Conservation (phyloP, 2,888 invertebrate genomes). For the Lasioglossum leucozonium region DNA sequence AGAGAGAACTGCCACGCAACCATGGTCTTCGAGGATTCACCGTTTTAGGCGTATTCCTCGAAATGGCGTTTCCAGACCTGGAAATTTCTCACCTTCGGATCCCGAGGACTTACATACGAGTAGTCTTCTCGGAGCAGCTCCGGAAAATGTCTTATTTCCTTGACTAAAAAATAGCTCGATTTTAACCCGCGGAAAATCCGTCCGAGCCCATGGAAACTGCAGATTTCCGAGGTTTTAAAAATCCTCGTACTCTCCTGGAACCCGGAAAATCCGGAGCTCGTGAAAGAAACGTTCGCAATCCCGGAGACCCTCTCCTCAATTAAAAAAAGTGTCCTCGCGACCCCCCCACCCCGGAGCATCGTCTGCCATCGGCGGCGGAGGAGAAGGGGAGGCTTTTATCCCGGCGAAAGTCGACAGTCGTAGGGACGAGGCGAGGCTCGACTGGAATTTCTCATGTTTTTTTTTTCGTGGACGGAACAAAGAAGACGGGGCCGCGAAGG, state of each 20-base stretch:
- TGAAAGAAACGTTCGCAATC: background rate
- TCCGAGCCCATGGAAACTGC: background rate
- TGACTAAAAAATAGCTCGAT: background rate
- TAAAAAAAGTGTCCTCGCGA: background rate
- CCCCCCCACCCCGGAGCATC: background rate
- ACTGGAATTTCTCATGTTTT: constrained; percentile 14
- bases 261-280: background rate
- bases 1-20: too few species aligned
- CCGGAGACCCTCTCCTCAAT: background rate
- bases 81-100: too few species aligned
- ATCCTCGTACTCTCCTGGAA: background rate
- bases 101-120: too few species aligned
- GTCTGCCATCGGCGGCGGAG: background rate
- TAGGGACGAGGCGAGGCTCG: too few species aligned
- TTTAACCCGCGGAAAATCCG: background rate
- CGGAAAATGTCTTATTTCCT: background rate
- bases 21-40: too few species aligned
- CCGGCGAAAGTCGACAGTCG: background rate
- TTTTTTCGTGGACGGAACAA: constrained; percentile 4
- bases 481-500: background rate
- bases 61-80: too few species aligned
- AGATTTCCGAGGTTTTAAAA: background rate
- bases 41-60: too few species aligned
- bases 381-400: background rate
- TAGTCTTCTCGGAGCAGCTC: too few species aligned